These are phyloP conservation scores for Enteromius fasciolatus DNA, from an alignment of 2,797 vertebrate species.

Conservation along the genomic window DNA sequence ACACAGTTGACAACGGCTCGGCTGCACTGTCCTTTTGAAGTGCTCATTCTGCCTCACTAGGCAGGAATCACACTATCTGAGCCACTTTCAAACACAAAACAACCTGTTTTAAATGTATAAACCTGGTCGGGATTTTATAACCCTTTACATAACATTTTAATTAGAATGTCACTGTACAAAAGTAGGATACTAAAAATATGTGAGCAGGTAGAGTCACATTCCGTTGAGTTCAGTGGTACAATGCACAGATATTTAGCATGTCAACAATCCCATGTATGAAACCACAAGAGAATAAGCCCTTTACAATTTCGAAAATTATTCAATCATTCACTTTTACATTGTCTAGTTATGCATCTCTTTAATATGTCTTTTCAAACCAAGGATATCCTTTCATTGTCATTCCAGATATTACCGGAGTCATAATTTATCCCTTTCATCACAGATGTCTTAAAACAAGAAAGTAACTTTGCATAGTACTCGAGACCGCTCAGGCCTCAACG, in stretches of 20 bases:
- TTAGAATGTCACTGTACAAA: not conserved
- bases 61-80: slow-evolving; percentile 15
- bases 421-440: not conserved
- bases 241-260: not conserved
- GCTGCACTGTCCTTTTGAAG: slow-evolving; percentile 50
- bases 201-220: slow-evolving; percentile 16
- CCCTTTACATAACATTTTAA: not conserved
- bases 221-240: not conserved
- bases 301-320: slow-evolving; percentile 5
- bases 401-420: not conserved
- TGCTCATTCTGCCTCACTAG: slow-evolving; percentile 51
- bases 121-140: not conserved
- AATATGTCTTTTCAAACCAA: not conserved
- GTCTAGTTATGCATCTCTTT: not conserved
- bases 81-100: not conserved
- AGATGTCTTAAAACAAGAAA: slow-evolving; percentile 26
- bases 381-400: not conserved
- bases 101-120: not conserved
- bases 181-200: not conserved
- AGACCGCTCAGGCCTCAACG: not conserved
- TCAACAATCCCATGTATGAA: not conserved
- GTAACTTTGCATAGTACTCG: not conserved
- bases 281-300: not conserved
- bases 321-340: not conserved
- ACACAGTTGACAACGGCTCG: slow-evolving; percentile 47